phyloP scores from a whole-genome alignment of 2,113 vertebrate species.

The Lycocorax pyrrhopterus region DNA sequence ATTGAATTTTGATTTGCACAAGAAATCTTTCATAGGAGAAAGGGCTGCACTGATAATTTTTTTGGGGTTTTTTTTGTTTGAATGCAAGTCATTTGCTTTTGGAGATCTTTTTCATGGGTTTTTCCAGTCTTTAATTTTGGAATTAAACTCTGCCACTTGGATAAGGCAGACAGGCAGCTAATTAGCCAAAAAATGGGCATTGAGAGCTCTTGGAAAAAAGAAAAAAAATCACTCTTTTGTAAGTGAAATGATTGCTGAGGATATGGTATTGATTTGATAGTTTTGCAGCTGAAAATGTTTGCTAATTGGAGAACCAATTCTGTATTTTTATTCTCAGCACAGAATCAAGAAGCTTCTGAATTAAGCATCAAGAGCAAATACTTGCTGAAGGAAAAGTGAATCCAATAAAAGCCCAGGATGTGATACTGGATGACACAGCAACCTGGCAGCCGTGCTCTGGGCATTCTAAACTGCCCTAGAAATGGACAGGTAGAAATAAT shows the following conservation, averaged over 20 bases:
- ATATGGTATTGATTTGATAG: slow-evolving; percentile 56
- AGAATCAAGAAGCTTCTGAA: slow-evolving; percentile 19
- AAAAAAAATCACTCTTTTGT: not conserved
- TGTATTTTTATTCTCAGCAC: slow-evolving; percentile 11
- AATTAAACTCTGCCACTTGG: slow-evolving; percentile 36
- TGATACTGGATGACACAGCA: not conserved
- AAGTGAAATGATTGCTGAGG: slow-evolving; percentile 40
- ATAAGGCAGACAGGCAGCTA: slow-evolving; percentile 21
- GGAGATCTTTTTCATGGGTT: not conserved
- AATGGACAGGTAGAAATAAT: not conserved
- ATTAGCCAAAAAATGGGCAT: slow-evolving; percentile 43
- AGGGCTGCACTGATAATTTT: not conserved
- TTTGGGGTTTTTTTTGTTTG: not conserved
- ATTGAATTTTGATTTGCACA: not conserved
- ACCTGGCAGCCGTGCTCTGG: not conserved
- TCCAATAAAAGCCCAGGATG: not conserved
- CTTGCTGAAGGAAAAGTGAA: slow-evolving; percentile 17
- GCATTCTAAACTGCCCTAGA: not conserved
- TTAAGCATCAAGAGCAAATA: slow-evolving; percentile 11
- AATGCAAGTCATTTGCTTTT: not conserved
- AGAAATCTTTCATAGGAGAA: not conserved
- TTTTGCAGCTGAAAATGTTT: slow-evolving; percentile 39
- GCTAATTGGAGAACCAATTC: slow-evolving; percentile 43
- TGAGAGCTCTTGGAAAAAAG: slow-evolving; percentile 3
- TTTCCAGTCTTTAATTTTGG: slow-evolving; percentile 14